These are phyloP conservation scores for Entelurus aequoreus DNA, from an alignment of 2,113 vertebrate species.

Conservation along the genomic window DNA sequence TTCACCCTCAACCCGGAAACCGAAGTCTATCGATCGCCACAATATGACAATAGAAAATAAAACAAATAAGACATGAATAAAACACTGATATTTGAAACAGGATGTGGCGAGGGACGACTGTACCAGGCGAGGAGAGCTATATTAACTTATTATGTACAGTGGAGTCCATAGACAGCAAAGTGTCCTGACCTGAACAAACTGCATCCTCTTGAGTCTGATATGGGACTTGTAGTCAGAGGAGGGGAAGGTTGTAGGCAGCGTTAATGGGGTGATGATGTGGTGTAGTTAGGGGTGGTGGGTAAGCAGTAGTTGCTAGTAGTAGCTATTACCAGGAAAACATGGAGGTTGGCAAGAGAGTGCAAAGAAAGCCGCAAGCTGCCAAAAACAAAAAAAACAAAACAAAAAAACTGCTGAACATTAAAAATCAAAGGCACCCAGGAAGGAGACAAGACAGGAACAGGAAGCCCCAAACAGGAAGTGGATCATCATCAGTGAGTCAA, in stretches of 20 bases:
- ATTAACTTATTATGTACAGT: constrained; percentile 62
- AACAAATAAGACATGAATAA: constrained; percentile 44
- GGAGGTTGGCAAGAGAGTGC: constrained; percentile 51
- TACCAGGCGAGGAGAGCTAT: constrained; percentile 34
- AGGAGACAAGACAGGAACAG: constrained; percentile 53
- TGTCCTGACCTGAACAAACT: constrained; percentile 50
- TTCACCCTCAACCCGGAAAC: no score
- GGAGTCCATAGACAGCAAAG: constrained; percentile 26
- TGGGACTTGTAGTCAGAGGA: constrained; percentile 40
- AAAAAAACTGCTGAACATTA: constrained; percentile 38
- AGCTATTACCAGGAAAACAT: constrained; percentile 54
- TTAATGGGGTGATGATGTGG: constrained; percentile 55
- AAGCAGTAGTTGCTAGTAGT: constrained; percentile 62
- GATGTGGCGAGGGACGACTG: background rate
- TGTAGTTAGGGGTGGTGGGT: constrained; percentile 54
- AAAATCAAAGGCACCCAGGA: constrained; percentile 65
- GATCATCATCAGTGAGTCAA: constrained; percentile 90
- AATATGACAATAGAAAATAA: constrained; percentile 29
- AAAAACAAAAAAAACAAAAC: constrained; percentile 35
- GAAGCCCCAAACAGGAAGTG: constrained; percentile 64
- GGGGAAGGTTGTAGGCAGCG: constrained; percentile 35
- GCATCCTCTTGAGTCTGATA: constrained; percentile 41
- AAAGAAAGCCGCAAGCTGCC: constrained; percentile 55
- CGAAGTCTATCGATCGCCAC: background rate
- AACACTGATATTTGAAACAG: constrained; percentile 15